A percentile compares a stretch with the other conserved stretches of the same genome.
phyloP scores from a whole-genome alignment of 2,797 vertebrate species.

The Paramormyrops hopkinsi region DNA sequence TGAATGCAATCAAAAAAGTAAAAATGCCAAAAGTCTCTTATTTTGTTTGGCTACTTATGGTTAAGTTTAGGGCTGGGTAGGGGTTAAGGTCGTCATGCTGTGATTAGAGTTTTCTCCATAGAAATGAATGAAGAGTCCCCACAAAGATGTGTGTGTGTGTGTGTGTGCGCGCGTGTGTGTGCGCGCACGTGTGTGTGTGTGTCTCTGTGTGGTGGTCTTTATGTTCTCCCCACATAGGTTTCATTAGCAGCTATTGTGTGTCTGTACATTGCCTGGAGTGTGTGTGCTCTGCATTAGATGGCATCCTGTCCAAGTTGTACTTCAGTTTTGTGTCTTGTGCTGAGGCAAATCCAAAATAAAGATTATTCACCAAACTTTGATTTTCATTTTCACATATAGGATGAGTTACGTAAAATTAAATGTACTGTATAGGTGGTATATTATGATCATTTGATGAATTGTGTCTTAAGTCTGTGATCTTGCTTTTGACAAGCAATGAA shows the following conservation, averaged over 20 bases:
- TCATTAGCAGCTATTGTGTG: background rate
- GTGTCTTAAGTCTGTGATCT: constrained; percentile 6
- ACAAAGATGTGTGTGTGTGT: background rate
- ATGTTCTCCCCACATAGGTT: background rate
- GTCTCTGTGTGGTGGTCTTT: background rate
- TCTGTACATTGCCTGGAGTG: background rate
- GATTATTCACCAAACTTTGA: background rate
- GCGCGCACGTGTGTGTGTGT: no score
- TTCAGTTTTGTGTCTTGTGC: background rate
- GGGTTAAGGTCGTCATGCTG: background rate
- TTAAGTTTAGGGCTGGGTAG: background rate
- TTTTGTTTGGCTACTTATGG: background rate
- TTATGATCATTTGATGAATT: background rate
- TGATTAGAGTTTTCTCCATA: background rate
- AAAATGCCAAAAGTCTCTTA: background rate
- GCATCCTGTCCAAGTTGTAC: background rate
- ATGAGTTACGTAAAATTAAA: background rate
- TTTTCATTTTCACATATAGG: background rate
- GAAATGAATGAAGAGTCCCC: background rate
- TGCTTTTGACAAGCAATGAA: background rate
- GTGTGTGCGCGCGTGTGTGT: no score
- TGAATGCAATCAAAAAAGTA: background rate
- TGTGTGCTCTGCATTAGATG: background rate
- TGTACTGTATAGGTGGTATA: background rate
- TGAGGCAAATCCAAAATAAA: background rate